phyloP scores from a whole-genome alignment of 2,797 vertebrate species.

The Sternarchorhynchus goeldii region DNA sequence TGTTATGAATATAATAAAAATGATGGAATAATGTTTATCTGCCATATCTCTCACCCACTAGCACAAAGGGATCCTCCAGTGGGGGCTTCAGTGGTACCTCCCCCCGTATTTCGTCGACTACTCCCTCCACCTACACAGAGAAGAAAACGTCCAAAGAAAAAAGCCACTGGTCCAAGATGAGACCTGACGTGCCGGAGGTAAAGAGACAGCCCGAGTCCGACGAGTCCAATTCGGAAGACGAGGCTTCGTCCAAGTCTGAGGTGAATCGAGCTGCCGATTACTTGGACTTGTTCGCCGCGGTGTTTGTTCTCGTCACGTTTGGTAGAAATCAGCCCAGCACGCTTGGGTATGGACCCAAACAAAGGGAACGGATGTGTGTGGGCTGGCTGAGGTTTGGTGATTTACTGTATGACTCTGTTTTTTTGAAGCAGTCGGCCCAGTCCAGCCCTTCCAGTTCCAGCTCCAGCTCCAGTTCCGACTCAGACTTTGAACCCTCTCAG shows the following conservation, averaged over 20 bases:
- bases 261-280: constrained; percentile 60
- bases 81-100: constrained; percentile 77
- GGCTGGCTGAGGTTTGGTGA: too few species aligned
- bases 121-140: constrained; percentile 75
- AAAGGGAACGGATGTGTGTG: too few species aligned
- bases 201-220: constrained; percentile 87
- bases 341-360: too few species aligned
- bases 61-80: constrained; percentile 67
- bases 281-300: too few species aligned
- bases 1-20: too few species aligned
- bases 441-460: constrained; percentile 93
- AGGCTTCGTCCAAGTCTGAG: constrained; percentile 93
- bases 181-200: constrained; percentile 80
- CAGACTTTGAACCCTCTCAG: constrained; percentile 93
- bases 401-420: not conserved
- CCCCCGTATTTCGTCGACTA: constrained; percentile 78
- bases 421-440: constrained; percentile 81
- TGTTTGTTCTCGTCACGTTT: too few species aligned
- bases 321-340: not conserved
- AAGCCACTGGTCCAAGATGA: constrained; percentile 82
- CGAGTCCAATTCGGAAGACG: constrained; percentile 93
- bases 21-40: not conserved
- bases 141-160: constrained; percentile 91
- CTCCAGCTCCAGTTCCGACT: constrained; percentile 94
- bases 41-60: not conserved